Conservation (phyloP, 2,113 vertebrate genomes). For the Thamnophis sirtalis region DNA sequence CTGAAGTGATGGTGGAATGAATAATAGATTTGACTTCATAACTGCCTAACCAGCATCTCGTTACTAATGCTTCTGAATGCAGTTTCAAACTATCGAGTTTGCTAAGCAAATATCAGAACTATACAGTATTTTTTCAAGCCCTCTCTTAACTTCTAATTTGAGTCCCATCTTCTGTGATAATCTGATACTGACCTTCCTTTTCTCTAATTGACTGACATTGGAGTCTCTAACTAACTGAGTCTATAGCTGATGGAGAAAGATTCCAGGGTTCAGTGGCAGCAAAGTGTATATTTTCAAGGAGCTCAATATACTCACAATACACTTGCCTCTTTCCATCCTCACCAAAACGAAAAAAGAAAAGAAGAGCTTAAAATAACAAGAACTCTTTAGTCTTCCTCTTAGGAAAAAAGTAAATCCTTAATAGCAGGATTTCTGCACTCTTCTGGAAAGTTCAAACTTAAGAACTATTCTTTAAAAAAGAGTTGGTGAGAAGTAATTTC, state of each 20-base stretch:
- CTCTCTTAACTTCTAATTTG: neutral
- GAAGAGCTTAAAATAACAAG: constrained; percentile 27
- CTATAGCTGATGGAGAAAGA: neutral
- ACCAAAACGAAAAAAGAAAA: neutral
- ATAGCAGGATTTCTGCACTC: neutral
- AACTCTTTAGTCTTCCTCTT: constrained; percentile 8
- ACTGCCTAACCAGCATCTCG: neutral
- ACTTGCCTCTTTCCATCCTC: neutral
- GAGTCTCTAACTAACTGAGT: neutral
- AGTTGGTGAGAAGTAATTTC: neutral
- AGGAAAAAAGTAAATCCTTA: constrained; percentile 7
- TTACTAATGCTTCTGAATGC: neutral
- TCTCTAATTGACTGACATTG: neutral
- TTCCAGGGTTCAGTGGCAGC: neutral
- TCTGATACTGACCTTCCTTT: neutral
- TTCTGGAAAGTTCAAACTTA: neutral
- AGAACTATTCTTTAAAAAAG: neutral
- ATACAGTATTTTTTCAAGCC: neutral
- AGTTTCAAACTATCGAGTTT: neutral
- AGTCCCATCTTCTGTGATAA: neutral
- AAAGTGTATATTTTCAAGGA: neutral
- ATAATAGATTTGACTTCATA: neutral
- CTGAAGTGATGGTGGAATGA: neutral
- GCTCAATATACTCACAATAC: neutral
- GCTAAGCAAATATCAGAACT: neutral